These are phyloP conservation scores for Philereme vetulata DNA, from an alignment of 2,888 invertebrate genomes.

Conservation along the genomic window DNA sequence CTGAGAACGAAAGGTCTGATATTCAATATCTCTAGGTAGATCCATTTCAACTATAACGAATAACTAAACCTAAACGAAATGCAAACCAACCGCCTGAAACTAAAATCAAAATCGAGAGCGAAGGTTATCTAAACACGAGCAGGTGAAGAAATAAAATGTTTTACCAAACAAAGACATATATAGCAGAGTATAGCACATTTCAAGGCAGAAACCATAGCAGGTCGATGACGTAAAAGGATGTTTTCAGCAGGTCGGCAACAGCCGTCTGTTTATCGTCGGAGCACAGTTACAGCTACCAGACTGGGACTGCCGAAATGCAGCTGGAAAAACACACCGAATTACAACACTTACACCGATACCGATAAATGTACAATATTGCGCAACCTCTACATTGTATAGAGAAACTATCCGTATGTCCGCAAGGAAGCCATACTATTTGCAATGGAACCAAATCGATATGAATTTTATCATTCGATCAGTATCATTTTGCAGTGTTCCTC, in stretches of 20 bases:
- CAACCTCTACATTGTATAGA: slow-evolving; percentile 41
- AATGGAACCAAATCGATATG: slow-evolving; percentile 4
- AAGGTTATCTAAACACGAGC: slow-evolving; percentile 26
- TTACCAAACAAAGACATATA: slow-evolving; percentile 53
- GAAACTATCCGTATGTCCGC: slow-evolving; percentile 15
- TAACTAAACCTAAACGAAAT: too few relatives aligned
- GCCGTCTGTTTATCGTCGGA: slow-evolving; percentile 81
- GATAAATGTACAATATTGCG: slow-evolving; percentile 53
- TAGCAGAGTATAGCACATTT: slow-evolving; percentile 47
- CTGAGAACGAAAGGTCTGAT: too few relatives aligned
- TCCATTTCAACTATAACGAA: too few relatives aligned
- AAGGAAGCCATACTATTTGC: slow-evolving; percentile 14
- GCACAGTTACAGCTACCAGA: slow-evolving; percentile 73
- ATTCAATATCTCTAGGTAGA: too few relatives aligned
- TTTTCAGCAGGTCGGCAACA: slow-evolving; percentile 78
- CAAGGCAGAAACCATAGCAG: slow-evolving; percentile 67
- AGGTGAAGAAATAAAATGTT: slow-evolving; percentile 32
- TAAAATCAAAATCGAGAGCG: slow-evolving; percentile 17
- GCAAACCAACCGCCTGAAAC: slow-evolving; percentile 3
- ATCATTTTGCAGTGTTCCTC: neutral
- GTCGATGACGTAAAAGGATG: slow-evolving; percentile 83
- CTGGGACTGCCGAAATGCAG: slow-evolving; percentile 73
- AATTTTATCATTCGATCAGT: slow-evolving; percentile 1
- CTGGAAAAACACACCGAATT: slow-evolving; percentile 77
- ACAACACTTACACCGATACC: slow-evolving; percentile 63